Percentiles rank a stretch among this genome's conserved stretches.
Conservation (phyloP, 1,140 invertebrate species). For the Venustaconcha ellipsiformis region DNA sequence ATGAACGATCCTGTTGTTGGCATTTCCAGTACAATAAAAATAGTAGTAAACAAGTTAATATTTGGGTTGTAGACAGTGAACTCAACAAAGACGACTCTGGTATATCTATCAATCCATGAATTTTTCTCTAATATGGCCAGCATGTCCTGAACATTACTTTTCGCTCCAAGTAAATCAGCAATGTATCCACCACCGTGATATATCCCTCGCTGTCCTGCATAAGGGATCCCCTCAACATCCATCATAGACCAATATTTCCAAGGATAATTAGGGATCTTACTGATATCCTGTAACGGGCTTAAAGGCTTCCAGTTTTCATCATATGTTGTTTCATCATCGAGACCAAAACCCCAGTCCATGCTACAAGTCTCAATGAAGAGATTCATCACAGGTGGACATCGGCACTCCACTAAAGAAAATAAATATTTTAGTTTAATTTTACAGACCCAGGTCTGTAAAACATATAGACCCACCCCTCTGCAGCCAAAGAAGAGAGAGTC, state of each 20-base stretch:
- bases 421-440: background rate
- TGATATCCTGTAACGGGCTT: slow-evolving; percentile 1
- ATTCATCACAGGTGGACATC: slow-evolving; percentile 16
- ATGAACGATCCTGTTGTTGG: slow-evolving; percentile 40
- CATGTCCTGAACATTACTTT: slow-evolving; percentile 49
- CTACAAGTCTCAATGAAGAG: slow-evolving; percentile 38
- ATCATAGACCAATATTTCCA: slow-evolving; percentile 45
- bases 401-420: slow-evolving; percentile 37
- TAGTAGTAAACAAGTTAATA: slow-evolving; percentile 57
- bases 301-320: slow-evolving; percentile 42
- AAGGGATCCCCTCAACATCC: slow-evolving; percentile 57
- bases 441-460: background rate
- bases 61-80: slow-evolving; percentile 72
- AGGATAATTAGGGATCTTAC: slow-evolving; percentile 29
- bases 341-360: slow-evolving; percentile 37
- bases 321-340: slow-evolving; percentile 41
- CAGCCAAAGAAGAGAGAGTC: background rate
- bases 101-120: slow-evolving; percentile 71
- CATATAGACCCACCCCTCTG: background rate
- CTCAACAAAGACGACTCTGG: slow-evolving; percentile 71
- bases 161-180: slow-evolving; percentile 65
- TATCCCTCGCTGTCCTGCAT: slow-evolving; percentile 63
- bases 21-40: slow-evolving; percentile 52
- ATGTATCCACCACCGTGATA: slow-evolving; percentile 73
- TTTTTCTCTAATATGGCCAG: slow-evolving; percentile 58